Evolutionary conservation across 2,888 invertebrate genomes (phyloP).

Genomic region (Chrysina gloriosa): DNA sequence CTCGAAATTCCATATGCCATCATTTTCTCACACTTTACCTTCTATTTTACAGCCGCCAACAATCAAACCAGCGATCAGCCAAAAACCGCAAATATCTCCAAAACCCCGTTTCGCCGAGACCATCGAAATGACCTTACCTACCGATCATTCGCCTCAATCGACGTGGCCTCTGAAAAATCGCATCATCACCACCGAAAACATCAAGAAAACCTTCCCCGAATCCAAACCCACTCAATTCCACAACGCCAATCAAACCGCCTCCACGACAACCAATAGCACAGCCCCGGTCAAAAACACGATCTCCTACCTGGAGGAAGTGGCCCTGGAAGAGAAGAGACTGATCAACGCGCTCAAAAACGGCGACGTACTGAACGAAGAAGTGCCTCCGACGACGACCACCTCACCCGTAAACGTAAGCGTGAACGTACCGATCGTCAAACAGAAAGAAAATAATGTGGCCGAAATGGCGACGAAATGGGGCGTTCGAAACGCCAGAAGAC

Average conservation of each 20-base stretch:
- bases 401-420: constrained; percentile 42
- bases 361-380: constrained; percentile 69
- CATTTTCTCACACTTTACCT: background rate
- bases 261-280: background rate
- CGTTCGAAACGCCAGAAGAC: constrained; percentile 61
- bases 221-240: constrained; percentile 42
- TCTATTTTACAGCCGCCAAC: constrained; percentile 53
- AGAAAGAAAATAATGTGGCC: constrained; percentile 45
- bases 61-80: constrained; percentile 66
- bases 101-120: constrained; percentile 69
- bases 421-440: constrained; percentile 46
- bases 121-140: constrained; percentile 74
- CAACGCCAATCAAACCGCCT: background rate
- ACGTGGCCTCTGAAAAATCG: constrained; percentile 75
- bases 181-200: constrained; percentile 63
- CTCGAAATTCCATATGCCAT: background rate
- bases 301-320: constrained; percentile 73
- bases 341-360: constrained; percentile 84
- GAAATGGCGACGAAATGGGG: constrained; percentile 62
- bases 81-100: constrained; percentile 66
- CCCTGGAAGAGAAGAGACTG: constrained; percentile 83
- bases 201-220: constrained; percentile 58
- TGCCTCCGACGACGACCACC: constrained; percentile 47
- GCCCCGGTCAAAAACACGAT: constrained; percentile 24
- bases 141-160: constrained; percentile 67